Conservation (phyloP, 1,140 invertebrate genomes). For the Anoplophora glabripennis region DNA sequence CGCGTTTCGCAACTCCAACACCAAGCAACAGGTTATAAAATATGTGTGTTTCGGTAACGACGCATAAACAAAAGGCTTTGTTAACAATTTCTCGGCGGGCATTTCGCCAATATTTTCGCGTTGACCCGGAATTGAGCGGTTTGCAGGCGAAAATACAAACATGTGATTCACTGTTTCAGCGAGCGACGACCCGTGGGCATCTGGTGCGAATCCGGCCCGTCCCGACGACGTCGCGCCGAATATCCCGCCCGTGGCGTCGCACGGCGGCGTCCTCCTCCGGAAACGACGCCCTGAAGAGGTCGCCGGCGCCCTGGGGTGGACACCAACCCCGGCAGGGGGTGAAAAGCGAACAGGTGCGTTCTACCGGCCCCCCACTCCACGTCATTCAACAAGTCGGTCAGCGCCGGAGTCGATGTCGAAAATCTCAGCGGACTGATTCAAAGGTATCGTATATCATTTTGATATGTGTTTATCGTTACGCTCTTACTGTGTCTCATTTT, state of each 20-base stretch:
- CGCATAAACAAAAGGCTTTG: no score
- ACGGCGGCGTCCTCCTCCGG: conserved; percentile 3
- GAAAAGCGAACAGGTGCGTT: conserved; percentile 45
- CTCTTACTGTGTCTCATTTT: no score
- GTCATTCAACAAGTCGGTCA: conserved; percentile 38
- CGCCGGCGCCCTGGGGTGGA: conserved; percentile 5
- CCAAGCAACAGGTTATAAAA: no score
- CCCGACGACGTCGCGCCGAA: background rate
- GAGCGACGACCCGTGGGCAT: conserved; percentile 29
- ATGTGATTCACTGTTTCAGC: conserved; percentile 17
- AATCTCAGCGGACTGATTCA: conserved; percentile 28
- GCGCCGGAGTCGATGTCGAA: conserved; percentile 38
- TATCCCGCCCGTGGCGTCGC: background rate
- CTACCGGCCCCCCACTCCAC: conserved; percentile 21
- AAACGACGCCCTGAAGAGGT: conserved; percentile 16
- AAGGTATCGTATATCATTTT: conserved; percentile 36
- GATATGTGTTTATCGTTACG: conserved; percentile 20
- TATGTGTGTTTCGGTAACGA: no score
- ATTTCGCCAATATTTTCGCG: no score
- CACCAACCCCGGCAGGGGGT: conserved; percentile 31
- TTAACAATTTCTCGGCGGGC: no score
- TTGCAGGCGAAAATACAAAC: no score
- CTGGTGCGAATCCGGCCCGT: background rate
- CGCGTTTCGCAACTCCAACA: no score
- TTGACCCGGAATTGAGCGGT: no score